Conservation (phyloP, 2,888 invertebrate genomes). For the Microctonus aethiopoides region DNA sequence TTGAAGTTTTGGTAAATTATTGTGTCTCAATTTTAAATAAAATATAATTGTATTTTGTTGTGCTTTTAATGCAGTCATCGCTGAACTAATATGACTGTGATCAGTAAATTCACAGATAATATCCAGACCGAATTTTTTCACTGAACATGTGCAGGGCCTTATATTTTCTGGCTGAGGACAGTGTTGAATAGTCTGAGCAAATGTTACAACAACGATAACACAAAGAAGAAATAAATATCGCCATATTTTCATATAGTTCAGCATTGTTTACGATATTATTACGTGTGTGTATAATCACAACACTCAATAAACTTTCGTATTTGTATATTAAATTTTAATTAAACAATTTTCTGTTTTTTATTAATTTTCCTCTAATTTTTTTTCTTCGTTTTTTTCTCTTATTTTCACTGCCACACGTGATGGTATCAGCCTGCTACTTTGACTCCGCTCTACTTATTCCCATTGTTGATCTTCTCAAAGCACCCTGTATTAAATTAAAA, state of each 20-base stretch:
- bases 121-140: constrained; percentile 90
- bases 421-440: constrained; percentile 44
- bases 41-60: constrained; percentile 83
- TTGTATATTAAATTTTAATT: constrained; percentile 4
- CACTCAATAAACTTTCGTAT: no score
- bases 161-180: constrained; percentile 82
- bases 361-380: constrained; percentile 43
- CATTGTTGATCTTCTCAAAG: constrained; percentile 4
- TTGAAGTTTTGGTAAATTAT: constrained; percentile 85
- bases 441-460: neutral
- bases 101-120: constrained; percentile 90
- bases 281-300: neutral
- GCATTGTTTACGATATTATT: constrained; percentile 21
- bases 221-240: constrained; percentile 42
- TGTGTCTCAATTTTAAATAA: constrained; percentile 88
- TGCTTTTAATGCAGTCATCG: constrained; percentile 85
- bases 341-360: constrained; percentile 32
- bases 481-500: neutral
- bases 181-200: constrained; percentile 71
- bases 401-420: constrained; percentile 25
- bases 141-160: constrained; percentile 83
- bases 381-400: constrained; percentile 52
- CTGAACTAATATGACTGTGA: constrained; percentile 79
- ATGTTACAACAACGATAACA: constrained; percentile 33
- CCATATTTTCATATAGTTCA: constrained; percentile 38